phyloP scores from a whole-genome alignment of 2,113 vertebrate genomes.

The Gulo gulo region DNA sequence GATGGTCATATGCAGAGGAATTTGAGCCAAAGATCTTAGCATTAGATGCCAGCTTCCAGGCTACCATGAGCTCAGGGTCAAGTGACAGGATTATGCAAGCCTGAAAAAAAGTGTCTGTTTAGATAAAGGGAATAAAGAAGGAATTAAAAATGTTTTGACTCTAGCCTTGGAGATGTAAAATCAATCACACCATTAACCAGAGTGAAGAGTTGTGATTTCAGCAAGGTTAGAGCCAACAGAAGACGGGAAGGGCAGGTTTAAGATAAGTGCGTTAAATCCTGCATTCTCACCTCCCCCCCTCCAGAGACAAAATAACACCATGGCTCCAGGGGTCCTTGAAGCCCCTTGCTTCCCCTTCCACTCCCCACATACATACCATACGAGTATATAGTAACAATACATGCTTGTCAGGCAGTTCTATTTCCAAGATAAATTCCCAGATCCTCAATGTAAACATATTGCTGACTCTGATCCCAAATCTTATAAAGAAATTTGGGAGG shows the following conservation, averaged over 20 bases:
- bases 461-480: neutral
- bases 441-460: neutral
- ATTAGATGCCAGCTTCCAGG: neutral
- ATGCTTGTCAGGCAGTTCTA: neutral
- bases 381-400: neutral
- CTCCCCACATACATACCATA: too few species aligned
- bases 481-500: neutral
- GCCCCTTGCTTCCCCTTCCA: accelerated
- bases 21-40: neutral
- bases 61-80: neutral
- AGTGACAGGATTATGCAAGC: neutral
- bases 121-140: neutral
- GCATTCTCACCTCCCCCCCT: neutral
- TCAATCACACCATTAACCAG: neutral
- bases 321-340: neutral
- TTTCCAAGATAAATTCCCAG: neutral
- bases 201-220: neutral
- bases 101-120: neutral
- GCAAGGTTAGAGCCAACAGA: neutral
- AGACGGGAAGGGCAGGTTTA: neutral
- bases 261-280: neutral
- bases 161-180: neutral
- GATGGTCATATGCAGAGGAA: neutral
- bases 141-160: slow-evolving; percentile 21
- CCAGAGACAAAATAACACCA: neutral